phyloP scores from a whole-genome alignment of 2,888 invertebrate genomes.

The Eupelmus urozonus region DNA sequence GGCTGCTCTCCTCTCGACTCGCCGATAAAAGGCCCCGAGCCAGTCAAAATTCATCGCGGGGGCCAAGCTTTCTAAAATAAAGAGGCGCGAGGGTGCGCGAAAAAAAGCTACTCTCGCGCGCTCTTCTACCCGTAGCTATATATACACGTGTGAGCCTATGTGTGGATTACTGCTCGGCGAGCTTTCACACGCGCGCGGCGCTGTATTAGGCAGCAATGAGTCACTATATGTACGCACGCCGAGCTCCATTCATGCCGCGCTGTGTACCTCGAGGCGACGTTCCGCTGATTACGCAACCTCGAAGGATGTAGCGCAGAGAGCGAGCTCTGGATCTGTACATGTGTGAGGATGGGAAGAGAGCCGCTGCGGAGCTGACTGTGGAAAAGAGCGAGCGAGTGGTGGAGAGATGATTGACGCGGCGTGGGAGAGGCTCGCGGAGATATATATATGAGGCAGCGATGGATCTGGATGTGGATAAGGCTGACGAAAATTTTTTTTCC shows the following conservation, averaged over 20 bases:
- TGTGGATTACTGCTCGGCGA: background rate
- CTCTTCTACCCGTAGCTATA: background rate
- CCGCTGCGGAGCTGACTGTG: background rate
- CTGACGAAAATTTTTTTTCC: too few relatives aligned
- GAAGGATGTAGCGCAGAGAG: conserved; percentile 7
- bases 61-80: too few relatives aligned
- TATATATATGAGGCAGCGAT: too few relatives aligned
- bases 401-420: too few relatives aligned
- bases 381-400: background rate
- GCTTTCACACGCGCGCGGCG: conserved; percentile 46
- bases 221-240: conserved; percentile 60
- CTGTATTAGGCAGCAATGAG: conserved; percentile 59
- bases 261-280: background rate
- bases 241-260: background rate
- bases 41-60: background rate
- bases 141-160: background rate
- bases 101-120: too few relatives aligned
- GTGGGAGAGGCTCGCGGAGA: too few relatives aligned
- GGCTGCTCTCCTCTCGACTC: conserved; percentile 22
- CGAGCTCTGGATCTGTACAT: background rate
- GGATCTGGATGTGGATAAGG: too few relatives aligned
- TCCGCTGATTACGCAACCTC: conserved; percentile 43
- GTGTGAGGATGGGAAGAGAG: background rate
- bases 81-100: too few relatives aligned
- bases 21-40: conserved; percentile 11